Conservation (phyloP, 2,888 invertebrate species). For the Lypha dubia region DNA sequence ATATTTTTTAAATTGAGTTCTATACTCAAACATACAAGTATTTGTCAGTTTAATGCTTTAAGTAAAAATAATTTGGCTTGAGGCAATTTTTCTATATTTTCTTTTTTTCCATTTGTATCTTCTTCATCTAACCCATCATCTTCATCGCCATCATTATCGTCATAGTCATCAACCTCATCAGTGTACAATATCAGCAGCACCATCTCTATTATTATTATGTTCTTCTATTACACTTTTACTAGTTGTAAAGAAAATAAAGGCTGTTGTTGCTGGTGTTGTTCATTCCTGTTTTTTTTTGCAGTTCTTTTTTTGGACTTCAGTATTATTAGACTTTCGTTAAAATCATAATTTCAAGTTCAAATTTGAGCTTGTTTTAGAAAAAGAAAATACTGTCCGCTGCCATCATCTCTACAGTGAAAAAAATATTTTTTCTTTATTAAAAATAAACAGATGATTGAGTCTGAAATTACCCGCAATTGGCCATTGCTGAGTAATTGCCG, state of each 20-base stretch:
- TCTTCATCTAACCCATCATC: constrained; percentile 39
- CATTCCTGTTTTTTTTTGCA: background rate
- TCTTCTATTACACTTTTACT: constrained; percentile 71
- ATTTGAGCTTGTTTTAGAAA: constrained; percentile 43
- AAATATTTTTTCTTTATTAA: constrained; percentile 7
- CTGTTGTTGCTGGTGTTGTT: constrained; percentile 11
- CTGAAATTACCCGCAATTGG: no score
- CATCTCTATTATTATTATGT: constrained; percentile 63
- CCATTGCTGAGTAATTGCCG: no score
- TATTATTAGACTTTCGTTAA: constrained; percentile 71
- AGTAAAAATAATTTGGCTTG: constrained; percentile 62
- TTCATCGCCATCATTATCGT: constrained; percentile 10
- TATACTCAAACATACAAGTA: constrained; percentile 30
- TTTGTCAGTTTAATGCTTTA: constrained; percentile 56
- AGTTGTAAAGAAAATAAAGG: background rate
- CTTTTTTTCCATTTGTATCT: constrained; percentile 1
- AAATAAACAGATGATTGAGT: no score
- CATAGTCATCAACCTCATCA: constrained; percentile 44
- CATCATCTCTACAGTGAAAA: constrained; percentile 21
- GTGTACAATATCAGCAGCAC: constrained; percentile 58
- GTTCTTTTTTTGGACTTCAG: constrained; percentile 16
- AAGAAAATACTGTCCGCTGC: background rate
- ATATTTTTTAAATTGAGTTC: constrained; percentile 34
- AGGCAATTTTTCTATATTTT: constrained; percentile 40
- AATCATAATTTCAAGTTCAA: constrained; percentile 72